Conservation (phyloP, 2,888 invertebrate genomes). For the Ptilodon capucinus region DNA sequence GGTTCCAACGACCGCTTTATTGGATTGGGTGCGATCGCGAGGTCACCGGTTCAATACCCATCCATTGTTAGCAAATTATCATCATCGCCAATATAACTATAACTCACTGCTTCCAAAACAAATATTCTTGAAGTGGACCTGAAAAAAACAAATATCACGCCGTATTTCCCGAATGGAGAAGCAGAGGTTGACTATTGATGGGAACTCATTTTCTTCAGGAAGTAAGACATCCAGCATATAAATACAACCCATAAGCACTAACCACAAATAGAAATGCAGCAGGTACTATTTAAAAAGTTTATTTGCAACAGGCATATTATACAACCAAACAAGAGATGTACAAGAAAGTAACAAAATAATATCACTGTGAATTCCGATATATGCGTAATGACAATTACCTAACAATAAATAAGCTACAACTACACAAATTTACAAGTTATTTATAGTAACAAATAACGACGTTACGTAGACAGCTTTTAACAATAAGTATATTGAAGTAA, state of each 20-base stretch:
- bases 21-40: background rate
- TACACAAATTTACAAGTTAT: constrained; percentile 18
- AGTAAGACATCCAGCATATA: too few species aligned
- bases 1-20: constrained; percentile 3
- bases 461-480: background rate
- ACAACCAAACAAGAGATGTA: constrained; percentile 49
- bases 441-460: constrained; percentile 7
- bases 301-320: constrained; percentile 61
- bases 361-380: constrained; percentile 77
- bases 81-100: background rate
- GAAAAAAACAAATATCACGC: too few species aligned
- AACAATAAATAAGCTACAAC: constrained; percentile 43
- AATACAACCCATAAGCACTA: too few species aligned
- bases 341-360: constrained; percentile 61
- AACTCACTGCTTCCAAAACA: background rate
- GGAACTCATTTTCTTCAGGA: too few species aligned
- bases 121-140: background rate
- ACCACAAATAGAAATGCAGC: too few species aligned
- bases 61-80: constrained; percentile 2
- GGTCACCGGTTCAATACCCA: background rate
- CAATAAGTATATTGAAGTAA: background rate
- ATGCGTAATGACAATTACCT: constrained; percentile 45
- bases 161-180: too few species aligned
- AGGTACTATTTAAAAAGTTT: constrained; percentile 44
- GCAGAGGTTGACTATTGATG: too few species aligned